phyloP scores from a whole-genome alignment of 2,888 invertebrate genomes.

The Volucella inflata region DNA sequence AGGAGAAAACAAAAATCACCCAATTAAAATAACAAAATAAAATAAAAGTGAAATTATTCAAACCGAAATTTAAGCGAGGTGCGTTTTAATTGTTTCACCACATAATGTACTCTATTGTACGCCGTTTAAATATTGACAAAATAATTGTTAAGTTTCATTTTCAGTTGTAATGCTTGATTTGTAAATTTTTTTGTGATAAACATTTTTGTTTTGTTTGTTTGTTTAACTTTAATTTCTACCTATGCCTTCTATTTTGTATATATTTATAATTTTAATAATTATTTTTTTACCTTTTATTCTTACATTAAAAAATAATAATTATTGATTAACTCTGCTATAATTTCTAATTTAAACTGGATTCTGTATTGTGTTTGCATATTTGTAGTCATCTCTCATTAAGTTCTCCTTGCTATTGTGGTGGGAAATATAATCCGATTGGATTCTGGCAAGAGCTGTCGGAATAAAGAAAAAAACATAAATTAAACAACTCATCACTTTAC shows the following conservation, averaged over 20 bases:
- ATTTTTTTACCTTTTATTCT: slow-evolving; percentile 31
- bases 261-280: slow-evolving; percentile 2
- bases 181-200: slow-evolving; percentile 59
- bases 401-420: slow-evolving; percentile 80
- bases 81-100: slow-evolving; percentile 41
- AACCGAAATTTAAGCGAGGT: slow-evolving; percentile 40
- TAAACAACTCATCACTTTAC: too few species aligned
- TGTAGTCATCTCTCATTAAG: slow-evolving; percentile 80
- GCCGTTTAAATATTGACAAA: background rate
- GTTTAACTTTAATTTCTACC: slow-evolving; percentile 37
- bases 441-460: slow-evolving; percentile 80
- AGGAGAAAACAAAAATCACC: slow-evolving; percentile 23
- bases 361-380: slow-evolving; percentile 77
- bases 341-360: slow-evolving; percentile 73
- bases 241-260: slow-evolving; percentile 52
- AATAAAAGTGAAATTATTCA: slow-evolving; percentile 70
- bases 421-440: slow-evolving; percentile 80
- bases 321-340: slow-evolving; percentile 45
- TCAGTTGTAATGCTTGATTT: slow-evolving; percentile 40
- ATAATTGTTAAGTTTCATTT: slow-evolving; percentile 40
- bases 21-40: slow-evolving; percentile 39
- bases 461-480: too few species aligned
- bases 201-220: slow-evolving; percentile 27
- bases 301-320: slow-evolving; percentile 58
- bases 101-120: slow-evolving; percentile 6